These are phyloP conservation scores for Leptinotarsa peninsularis DNA, from an alignment of 2,888 invertebrate species.

Conservation along the genomic window DNA sequence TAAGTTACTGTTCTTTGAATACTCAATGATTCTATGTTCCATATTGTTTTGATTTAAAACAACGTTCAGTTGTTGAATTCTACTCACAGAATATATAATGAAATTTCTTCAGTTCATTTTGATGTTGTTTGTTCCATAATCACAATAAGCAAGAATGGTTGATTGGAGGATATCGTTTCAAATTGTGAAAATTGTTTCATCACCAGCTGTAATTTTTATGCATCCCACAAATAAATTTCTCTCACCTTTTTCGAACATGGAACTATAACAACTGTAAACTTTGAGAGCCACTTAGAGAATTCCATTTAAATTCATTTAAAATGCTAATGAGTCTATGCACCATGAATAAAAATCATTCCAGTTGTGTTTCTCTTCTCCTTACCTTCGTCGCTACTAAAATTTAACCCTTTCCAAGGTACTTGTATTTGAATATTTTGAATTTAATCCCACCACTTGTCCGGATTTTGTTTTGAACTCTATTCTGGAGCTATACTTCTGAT, in stretches of 20 bases:
- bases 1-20: too few species aligned
- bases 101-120: too few species aligned
- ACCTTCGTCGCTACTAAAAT: constrained; percentile 25
- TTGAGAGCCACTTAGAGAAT: constrained; percentile 51
- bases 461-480: constrained; percentile 20
- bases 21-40: too few species aligned
- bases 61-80: too few species aligned
- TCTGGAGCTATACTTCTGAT: constrained; percentile 16
- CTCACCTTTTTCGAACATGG: background rate
- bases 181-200: too few species aligned
- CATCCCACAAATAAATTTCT: background rate
- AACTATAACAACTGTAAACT: constrained; percentile 14
- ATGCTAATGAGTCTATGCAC: constrained; percentile 58
- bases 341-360: constrained; percentile 59
- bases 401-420: constrained; percentile 34
- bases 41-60: too few species aligned
- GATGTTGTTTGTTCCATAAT: too few species aligned
- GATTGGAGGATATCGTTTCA: too few species aligned
- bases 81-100: too few species aligned
- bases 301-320: constrained; percentile 62
- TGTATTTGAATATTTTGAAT: constrained; percentile 36
- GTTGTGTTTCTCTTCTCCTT: constrained; percentile 45
- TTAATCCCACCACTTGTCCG: constrained; percentile 31
- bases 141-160: too few species aligned
- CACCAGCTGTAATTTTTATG: background rate